Percentiles rank a stretch among this genome's conserved stretches.
Conservation (phyloP, 2,797 vertebrate genomes). For the Mormyrus hasselquistii region DNA sequence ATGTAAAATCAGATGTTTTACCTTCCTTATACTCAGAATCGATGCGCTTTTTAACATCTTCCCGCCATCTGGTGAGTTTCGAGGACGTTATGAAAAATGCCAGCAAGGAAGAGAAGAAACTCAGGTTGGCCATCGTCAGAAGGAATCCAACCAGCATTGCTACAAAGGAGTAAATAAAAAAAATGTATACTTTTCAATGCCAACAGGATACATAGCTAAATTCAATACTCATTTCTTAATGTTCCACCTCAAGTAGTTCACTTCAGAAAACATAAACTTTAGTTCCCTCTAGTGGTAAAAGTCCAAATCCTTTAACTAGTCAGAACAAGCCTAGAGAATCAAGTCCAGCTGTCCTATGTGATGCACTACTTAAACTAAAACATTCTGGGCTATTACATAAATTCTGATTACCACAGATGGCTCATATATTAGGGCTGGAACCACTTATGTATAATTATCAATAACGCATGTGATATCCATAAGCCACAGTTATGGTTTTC, state of each 20-base stretch:
- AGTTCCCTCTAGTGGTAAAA: not conserved
- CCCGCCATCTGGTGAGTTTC: slow-evolving; percentile 87
- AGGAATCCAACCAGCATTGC: slow-evolving; percentile 86
- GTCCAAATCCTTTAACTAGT: not conserved
- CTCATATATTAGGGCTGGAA: not conserved
- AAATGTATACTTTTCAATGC: not conserved
- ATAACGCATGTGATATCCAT: not conserved
- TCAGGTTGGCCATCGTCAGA: slow-evolving; percentile 86
- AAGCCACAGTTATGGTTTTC: not conserved
- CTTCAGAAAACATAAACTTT: not conserved
- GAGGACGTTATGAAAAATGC: slow-evolving; percentile 87
- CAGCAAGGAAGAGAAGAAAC: slow-evolving; percentile 83
- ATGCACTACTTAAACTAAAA: not conserved
- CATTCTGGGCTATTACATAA: not conserved
- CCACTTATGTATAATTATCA: not conserved
- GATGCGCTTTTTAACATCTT: slow-evolving; percentile 71
- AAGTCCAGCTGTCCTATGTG: not conserved
- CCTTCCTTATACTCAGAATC: slow-evolving; percentile 92
- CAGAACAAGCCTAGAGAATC: not conserved
- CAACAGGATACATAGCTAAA: not conserved
- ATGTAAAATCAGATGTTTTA: slow-evolving; percentile 45
- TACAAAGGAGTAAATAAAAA: slow-evolving; percentile 41
- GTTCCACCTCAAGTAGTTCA: not conserved
- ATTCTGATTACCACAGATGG: not conserved
- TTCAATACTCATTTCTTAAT: not conserved